Evolutionary conservation across 2,888 invertebrate species (phyloP), one percentile per base, ranked within the genome.

Genomic region (Ophion slaviceki): DNA sequence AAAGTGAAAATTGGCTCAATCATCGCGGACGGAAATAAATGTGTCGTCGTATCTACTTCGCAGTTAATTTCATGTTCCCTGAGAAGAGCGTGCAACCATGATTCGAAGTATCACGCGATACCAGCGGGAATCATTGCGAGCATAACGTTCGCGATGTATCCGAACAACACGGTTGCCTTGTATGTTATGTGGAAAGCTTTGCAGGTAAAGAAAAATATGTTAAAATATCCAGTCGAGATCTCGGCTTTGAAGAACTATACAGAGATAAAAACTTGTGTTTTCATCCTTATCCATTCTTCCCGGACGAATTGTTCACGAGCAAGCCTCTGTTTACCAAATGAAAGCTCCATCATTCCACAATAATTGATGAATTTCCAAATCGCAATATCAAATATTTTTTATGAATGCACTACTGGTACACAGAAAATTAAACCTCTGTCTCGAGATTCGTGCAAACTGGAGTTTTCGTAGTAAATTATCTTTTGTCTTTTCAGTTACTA

Each of bases 171-270:
- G 0, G 95, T 98, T 75, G 96, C 97, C n/a, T 95, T 98, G 45
- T 98, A 98, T 93, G 95, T 97, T 7, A 95, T 97, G 94, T 97
- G 97, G 97, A 98, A 98, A 94, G 95, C 96, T 68, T 94, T 97
- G 62, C 98, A 98, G 95, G 97, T 97, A 92, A 91, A 90, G 53
- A 66, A 80, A 78, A 70, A 45, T 32, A 62, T 45, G 10, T 8
- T 8, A 70, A 6, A 24, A 45, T 45, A 67, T 57, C 4, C 14
- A 40, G n/a, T n/a, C 17, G 36, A 14, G n/a, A 67, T 67, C 17
- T n/a, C 32, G 8, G 2, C n/a, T 67, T 70, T 17, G 24, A 61
- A 61, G 17, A 61, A 61, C 11, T 24, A 61, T 61, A 7, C 24
- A 24, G 10, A 6, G 24, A 10, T 61, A 61, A 24, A 24, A 20